Evolutionary conservation across 2,797 vertebrate genomes (phyloP).

Genomic region (Macrochelys suwanniensis): DNA sequence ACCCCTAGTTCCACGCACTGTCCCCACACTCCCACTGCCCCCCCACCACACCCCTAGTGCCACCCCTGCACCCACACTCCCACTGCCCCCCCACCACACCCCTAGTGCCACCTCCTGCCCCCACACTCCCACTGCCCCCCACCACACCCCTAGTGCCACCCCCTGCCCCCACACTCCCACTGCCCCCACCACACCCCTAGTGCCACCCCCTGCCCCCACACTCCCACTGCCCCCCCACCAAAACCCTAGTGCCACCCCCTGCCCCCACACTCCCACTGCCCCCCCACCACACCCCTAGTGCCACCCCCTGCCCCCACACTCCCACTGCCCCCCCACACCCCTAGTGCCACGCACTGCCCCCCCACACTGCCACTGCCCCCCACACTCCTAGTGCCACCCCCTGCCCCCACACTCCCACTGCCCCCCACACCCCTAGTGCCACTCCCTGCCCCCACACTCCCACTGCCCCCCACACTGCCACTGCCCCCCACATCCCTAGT

Average conservation of each 20-base stretch:
- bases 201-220: too few relatives aligned
- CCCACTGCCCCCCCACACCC: background rate
- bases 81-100: too few relatives aligned
- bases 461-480: background rate
- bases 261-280: background rate
- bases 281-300: too few relatives aligned
- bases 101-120: too few relatives aligned
- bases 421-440: background rate
- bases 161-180: background rate
- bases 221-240: background rate
- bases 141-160: too few relatives aligned
- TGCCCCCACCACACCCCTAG: too few relatives aligned
- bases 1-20: background rate
- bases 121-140: too few relatives aligned
- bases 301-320: background rate
- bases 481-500: too few relatives aligned
- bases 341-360: background rate
- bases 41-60: too few relatives aligned
- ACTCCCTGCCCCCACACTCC: background rate
- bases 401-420: background rate
- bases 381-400: background rate
- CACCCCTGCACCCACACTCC: too few relatives aligned
- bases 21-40: too few relatives aligned
- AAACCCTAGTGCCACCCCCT: background rate
- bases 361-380: background rate